Evolutionary conservation across 2,113 vertebrate genomes (phyloP).

Genomic region (Todiramphus chloris): DNA sequence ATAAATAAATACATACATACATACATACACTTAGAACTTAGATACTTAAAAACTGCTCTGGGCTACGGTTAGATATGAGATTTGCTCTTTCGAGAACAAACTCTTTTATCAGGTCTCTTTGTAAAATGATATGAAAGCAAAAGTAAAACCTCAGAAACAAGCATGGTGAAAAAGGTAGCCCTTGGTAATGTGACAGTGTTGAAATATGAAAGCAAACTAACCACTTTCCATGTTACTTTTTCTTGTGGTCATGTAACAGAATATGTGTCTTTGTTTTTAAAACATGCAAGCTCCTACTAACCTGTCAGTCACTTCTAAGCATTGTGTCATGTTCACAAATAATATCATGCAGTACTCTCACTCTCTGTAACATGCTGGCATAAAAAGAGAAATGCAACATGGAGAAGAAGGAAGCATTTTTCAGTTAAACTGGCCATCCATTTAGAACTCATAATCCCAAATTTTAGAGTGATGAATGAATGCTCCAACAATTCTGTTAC

Average conservation of each 20-base stretch:
- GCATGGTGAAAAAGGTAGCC: not conserved
- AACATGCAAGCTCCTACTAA: slow-evolving; percentile 2
- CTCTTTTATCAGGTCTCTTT: not conserved
- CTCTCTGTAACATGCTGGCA: not conserved
- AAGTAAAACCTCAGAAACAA: slow-evolving; percentile 4
- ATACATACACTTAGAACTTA: not conserved
- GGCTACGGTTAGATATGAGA: not conserved
- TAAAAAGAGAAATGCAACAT: not conserved
- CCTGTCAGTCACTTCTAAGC: not conserved
- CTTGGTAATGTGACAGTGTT: slow-evolving; percentile 14
- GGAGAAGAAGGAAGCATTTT: not conserved
- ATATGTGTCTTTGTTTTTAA: slow-evolving; percentile 23
- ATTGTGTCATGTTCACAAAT: not conserved
- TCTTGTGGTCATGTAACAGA: slow-evolving; percentile 48
- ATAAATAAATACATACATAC: not conserved
- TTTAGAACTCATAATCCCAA: not conserved
- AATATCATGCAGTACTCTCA: not conserved
- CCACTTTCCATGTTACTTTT: slow-evolving; percentile 23
- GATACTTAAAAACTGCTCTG: not conserved
- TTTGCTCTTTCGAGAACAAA: not conserved
- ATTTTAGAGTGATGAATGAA: slow-evolving; percentile 29
- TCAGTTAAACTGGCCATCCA: not conserved
- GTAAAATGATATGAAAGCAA: slow-evolving; percentile 16
- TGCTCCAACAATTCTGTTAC: slow-evolving; percentile 7
- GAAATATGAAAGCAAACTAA: slow-evolving; percentile 37